Base-by-base conservation (phyloP, 2,797 vertebrate species). In the Sebastes hubbsi region DNA sequence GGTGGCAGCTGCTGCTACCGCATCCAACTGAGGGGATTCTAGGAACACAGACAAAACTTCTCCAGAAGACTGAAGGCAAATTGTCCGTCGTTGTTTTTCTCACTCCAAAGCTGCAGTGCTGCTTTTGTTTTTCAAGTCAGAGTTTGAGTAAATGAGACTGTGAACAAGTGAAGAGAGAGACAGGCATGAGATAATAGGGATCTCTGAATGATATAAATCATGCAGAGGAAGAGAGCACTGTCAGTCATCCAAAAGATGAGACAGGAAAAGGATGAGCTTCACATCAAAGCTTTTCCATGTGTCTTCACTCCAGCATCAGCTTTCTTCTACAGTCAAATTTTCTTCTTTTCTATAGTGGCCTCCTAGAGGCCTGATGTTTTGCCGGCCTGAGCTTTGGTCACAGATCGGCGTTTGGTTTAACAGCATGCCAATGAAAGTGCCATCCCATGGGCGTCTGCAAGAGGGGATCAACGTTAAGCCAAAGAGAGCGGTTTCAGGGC, bases 1-100 rank as follows among this genome's bases (percentile, higher is more conserved):
- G 68, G 87, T 81, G 93, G 91, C 95, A 95, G 95, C 95, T 96
- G 95, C 93, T 92, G 88, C 87, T 91, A 83, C 81, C 76, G 77
- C 83, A 61, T 94, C 90, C 87, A 90, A 92, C 82, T 69, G 77
- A 46, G 89, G 73, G 38, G 84, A 90, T 95, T 94, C 88, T 81
- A 91, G 91, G 89, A 93, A 92, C 77, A 85, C 72, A 72, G 63
- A 88, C 71, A 85, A 71, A 80, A 64, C 73, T 60, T 87, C 79
- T 74, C 60, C 4, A 49, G 83, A 87, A 92, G 77, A 86, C 58
- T 59, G 86, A 52, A 27, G 63, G 81, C n/a, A 66, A 75, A 83
- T 82, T 91, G 77, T 84, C 27, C 27, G 62, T 67, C 76, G 30
- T 77, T 82, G 5, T 69, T 58, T 68, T 81, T 80, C 49, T 73